Conservation (phyloP, 2,888 invertebrate genomes). For the Neoscelio sp. region DNA sequence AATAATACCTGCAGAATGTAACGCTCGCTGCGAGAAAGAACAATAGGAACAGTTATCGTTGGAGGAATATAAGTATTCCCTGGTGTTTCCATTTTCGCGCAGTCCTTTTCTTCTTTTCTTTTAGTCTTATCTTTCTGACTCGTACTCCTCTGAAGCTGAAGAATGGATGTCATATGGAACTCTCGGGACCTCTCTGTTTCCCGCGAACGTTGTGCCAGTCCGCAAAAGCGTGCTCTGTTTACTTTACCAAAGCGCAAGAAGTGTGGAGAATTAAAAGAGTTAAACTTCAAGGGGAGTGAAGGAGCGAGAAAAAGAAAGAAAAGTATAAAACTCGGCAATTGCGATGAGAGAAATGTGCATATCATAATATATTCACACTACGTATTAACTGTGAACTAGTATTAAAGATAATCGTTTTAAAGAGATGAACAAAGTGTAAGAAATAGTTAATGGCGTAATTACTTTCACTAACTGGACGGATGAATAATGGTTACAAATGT, state of each 20-base stretch:
- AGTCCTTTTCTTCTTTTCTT: constrained; percentile 46
- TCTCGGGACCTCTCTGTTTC: constrained; percentile 58
- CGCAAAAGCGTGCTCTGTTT: constrained; percentile 51
- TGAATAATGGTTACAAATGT: not conserved
- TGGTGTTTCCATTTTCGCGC: constrained; percentile 58
- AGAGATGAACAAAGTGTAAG: constrained; percentile 8
- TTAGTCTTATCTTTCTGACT: constrained; percentile 51
- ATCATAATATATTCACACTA: constrained; percentile 41
- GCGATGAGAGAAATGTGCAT: constrained; percentile 31
- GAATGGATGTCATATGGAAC: constrained; percentile 66
- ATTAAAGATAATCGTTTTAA: constrained; percentile 1
- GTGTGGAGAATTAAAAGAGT: constrained; percentile 57
- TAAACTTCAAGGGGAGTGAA: constrained; percentile 28
- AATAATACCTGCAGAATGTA: constrained; percentile 47
- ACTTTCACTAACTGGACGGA: constrained; percentile 16
- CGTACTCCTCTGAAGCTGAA: constrained; percentile 47
- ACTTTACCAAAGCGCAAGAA: constrained; percentile 52
- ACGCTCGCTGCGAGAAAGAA: constrained; percentile 50
- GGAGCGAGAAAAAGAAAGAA: not conserved
- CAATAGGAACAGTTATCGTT: constrained; percentile 50
- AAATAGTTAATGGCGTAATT: constrained; percentile 33
- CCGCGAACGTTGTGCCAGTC: constrained; percentile 53
- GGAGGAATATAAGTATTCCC: constrained; percentile 65
- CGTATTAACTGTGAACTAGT: constrained; percentile 7
- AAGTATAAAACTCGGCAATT: constrained; percentile 16